A percentile compares a stretch with the other conserved stretches of the same genome.
Evolutionary conservation across 1,140 invertebrate species (phyloP).

Genomic region (Lordiphosa collinella): DNA sequence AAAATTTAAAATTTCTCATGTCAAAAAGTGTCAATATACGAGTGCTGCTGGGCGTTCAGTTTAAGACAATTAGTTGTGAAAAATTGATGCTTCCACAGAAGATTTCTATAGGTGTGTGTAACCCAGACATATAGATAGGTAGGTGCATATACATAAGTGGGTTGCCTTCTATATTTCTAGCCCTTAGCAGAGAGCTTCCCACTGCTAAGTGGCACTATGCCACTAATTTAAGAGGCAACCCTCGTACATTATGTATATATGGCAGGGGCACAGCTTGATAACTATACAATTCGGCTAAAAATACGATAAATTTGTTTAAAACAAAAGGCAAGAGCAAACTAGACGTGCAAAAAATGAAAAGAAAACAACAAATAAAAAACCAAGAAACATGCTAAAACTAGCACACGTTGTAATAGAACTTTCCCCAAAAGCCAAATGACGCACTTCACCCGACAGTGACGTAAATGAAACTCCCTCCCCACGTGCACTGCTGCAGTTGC

Average conservation of each 20-base stretch:
- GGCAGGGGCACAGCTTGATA: slow-evolving; percentile 32
- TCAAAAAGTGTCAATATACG: slow-evolving; percentile 68
- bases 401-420: slow-evolving; percentile 16
- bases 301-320: slow-evolving; percentile 60
- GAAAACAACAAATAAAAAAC: slow-evolving; percentile 9
- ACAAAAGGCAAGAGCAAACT: slow-evolving; percentile 32
- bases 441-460: slow-evolving; percentile 48
- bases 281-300: slow-evolving; percentile 54
- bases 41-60: not conserved
- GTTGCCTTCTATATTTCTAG: not conserved
- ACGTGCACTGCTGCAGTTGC: slow-evolving; percentile 36
- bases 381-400: slow-evolving; percentile 12
- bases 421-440: slow-evolving; percentile 39
- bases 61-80: slow-evolving; percentile 53
- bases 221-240: too few species aligned
- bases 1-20: slow-evolving; percentile 47
- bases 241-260: not conserved
- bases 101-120: not conserved
- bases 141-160: not conserved
- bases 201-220: too few species aligned
- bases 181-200: too few species aligned
- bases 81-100: slow-evolving; percentile 32
- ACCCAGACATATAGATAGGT: not conserved
- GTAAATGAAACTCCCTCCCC: slow-evolving; percentile 49
- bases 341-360: slow-evolving; percentile 1